Base-by-base conservation (phyloP, 2,113 vertebrate genomes). In the Hyla sarda region DNA sequence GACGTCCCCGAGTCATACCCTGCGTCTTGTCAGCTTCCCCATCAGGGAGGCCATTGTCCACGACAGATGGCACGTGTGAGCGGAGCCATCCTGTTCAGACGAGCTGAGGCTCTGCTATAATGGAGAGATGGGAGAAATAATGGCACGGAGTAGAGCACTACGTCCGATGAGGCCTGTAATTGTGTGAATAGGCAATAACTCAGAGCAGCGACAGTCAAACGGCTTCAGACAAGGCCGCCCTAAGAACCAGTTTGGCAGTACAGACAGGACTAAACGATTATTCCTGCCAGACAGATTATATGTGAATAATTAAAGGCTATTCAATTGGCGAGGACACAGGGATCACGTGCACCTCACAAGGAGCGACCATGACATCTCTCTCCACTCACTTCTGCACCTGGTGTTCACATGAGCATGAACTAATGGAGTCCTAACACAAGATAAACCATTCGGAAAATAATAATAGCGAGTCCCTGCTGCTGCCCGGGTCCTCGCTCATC, bases 291-390 rank as follows among this genome's bases (percentile, higher is more conserved):
- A 74, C 82, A 76, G 60, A 84, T 83, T 41, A 60, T 62, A 84
- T 30, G 71, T 75, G 82, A 84, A 84, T 84, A 84, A 75, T 84
- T 84, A n/a, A 84, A 76, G 72, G 82, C 82, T 48, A 76, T 76
- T 84, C 52, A 75, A 62, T 84, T 34, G 54, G 82, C 60, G 4
- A 60, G 72, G 25, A 75, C 82, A 60, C 69, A 30, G 37, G 56
- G 69, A 58, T 34, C 19, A 30, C 60, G 60, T 65, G 60, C 25
- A 65, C 23, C 58, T 60, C 23, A n/a, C 34, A 71, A 32, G n/a
- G 23, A 9, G 30, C 5, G 30, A 23, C 21, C 23, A n/a, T 9
- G 2, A n/a, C 56, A 10, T 7, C 56, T 6, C 54, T 56, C 56
- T 58, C 23, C 56, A 0, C 56, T 41, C 41, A 41, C 41, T 41